Evolutionary conservation across 30 jellyfish, hydroid and myxozoan genomes (phyloP), one percentile per base, ranked within the genome.

Genomic region (Pseudorhiza aurosa): DNA sequence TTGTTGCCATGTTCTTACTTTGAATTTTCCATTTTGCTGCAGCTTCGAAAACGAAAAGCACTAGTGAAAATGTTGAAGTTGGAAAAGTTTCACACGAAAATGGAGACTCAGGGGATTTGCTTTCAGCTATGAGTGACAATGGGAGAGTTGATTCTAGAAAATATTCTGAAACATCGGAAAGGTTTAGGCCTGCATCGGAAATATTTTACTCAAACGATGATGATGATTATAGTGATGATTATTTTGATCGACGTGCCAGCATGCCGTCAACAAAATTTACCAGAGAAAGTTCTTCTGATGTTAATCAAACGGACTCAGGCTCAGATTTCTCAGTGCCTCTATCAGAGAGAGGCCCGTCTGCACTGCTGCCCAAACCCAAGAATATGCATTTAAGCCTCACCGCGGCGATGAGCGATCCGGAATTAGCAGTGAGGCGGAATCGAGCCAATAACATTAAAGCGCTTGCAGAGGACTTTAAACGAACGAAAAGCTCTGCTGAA

Each of bases 101-200:
- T n/a, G n/a, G n/a, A n/a, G n/a, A n/a, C n/a, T n/a, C n/a, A n/a
- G n/a, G n/a, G n/a, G n/a, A n/a, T n/a, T n/a, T n/a, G n/a, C n/a
- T n/a, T n/a, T n/a, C n/a, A n/a, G n/a, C n/a, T n/a, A n/a, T n/a
- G n/a, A n/a, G 24, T 53, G 67, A 53, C 36, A 46, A 12, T 46
- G 67, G 24, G 36, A 19, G 5, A 5, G 36, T 53, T 3, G 36
- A 15, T 22, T 53, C 15, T 15, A 15, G 36, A n/a, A 30, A 35
- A 11, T 31, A 33, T 6, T 58, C 17, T 10, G 77, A 64, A 15
- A 2, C 36, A 37, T n/a, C 59, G 8, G 65, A 42, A 28, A 73
- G 42, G 22, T 73, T 73, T 32, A 37, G 87, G 63, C 87, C 87
- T 22, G 87, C 87, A 14, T 73, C 87, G 8, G 87, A 73, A 73